A percentile compares a stretch with the other conserved stretches of the same genome.
Evolutionary conservation across 2,113 vertebrate genomes (phyloP).

Genomic region (Peromyscus maniculatus): DNA sequence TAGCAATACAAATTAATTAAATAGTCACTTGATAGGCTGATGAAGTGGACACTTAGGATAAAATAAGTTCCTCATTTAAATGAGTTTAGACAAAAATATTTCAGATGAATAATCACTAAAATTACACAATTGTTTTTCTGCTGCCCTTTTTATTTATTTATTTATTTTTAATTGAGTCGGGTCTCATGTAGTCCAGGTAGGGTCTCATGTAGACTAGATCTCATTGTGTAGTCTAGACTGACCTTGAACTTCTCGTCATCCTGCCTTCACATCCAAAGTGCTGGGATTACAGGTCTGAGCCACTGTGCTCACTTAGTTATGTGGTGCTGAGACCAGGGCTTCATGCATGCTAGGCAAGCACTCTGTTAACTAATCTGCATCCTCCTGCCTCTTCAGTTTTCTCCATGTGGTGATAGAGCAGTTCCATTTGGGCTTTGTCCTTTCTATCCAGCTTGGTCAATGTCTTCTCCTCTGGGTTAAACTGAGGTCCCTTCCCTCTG

Average conservation of each 20-base stretch:
- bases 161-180: too few species aligned
- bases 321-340: not conserved
- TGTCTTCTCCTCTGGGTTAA: not conserved
- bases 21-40: not conserved
- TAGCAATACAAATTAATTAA: not conserved
- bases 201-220: not conserved
- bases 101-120: conserved; percentile 26
- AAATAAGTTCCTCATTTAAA: not conserved
- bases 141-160: not conserved
- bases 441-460: not conserved
- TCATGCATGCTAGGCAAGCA: not conserved
- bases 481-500: not conserved
- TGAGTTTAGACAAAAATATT: conserved; percentile 6
- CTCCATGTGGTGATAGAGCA: not conserved
- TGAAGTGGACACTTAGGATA: not conserved
- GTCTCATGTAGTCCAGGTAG: too few species aligned
- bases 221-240: not conserved
- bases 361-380: not conserved
- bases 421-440: not conserved
- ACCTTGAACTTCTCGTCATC: not conserved
- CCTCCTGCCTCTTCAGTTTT: conserved; percentile 21
- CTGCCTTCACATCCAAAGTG: not conserved
- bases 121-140: not conserved
- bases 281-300: not conserved
- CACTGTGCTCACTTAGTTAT: not conserved